phyloP scores from a whole-genome alignment of 2,888 invertebrate species.

The Priocnemis perturbator region DNA sequence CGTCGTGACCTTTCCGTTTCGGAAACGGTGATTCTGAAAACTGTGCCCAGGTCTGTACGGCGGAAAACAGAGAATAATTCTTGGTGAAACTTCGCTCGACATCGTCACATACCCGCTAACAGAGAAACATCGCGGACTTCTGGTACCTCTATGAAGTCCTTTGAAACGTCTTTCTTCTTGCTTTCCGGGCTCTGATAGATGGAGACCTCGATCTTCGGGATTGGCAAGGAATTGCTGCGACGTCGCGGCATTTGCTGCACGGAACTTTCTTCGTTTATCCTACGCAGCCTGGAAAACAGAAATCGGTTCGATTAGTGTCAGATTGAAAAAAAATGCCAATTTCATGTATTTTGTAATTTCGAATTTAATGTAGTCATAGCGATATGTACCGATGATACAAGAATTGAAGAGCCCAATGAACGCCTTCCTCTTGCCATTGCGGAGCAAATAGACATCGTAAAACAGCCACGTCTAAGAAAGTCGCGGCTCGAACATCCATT shows the following conservation, averaged over 20 bases:
- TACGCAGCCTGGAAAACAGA: slow-evolving; percentile 81
- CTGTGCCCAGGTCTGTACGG: slow-evolving; percentile 20
- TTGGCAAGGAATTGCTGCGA: slow-evolving; percentile 94
- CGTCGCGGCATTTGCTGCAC: slow-evolving; percentile 88
- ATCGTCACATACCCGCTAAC: slow-evolving; percentile 77
- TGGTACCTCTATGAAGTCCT: slow-evolving; percentile 88
- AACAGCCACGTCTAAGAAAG: slow-evolving; percentile 97
- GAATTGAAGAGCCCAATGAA: slow-evolving; percentile 97
- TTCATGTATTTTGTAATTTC: too few species aligned
- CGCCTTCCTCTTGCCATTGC: slow-evolving; percentile 99
- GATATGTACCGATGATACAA: slow-evolving; percentile 86
- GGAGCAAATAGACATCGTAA: slow-evolving; percentile 95
- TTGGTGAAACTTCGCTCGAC: background rate
- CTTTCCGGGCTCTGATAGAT: slow-evolving; percentile 87
- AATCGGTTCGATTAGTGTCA: too few species aligned
- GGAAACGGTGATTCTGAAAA: slow-evolving; percentile 22
- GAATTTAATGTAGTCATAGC: background rate
- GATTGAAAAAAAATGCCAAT: too few species aligned
- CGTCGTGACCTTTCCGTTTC: slow-evolving; percentile 68
- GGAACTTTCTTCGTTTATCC: slow-evolving; percentile 90
- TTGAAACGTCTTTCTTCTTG: slow-evolving; percentile 81
- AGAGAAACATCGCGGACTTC: slow-evolving; percentile 83
- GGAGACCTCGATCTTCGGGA: slow-evolving; percentile 94
- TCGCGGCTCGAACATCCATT: slow-evolving; percentile 87
- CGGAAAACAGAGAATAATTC: background rate